A percentile compares a stretch with the other conserved stretches of the same genome.
These are phyloP conservation scores for Microtus pennsylvanicus DNA, from an alignment of 2,113 vertebrate genomes.

Conservation along the genomic window DNA sequence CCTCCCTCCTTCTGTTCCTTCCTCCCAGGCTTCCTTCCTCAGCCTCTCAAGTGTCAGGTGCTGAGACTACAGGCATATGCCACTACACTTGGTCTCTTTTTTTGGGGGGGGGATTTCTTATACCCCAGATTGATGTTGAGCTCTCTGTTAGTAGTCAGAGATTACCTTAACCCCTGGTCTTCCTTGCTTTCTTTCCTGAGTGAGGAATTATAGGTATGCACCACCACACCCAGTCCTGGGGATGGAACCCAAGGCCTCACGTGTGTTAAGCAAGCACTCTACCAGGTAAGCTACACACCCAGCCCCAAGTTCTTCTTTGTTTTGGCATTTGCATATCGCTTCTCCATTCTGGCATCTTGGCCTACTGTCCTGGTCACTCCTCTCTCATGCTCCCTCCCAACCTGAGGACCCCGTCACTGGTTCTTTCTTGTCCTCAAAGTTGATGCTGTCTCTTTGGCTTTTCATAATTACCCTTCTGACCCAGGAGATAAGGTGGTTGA, in stretches of 20 bases:
- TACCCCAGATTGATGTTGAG: no score
- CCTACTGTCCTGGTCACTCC: fast-evolving
- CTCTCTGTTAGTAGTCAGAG: not conserved
- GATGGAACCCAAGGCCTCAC: not conserved
- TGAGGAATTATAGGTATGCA: not conserved
- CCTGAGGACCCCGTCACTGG: not conserved
- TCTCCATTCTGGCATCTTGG: not conserved
- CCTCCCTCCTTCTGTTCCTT: no score
- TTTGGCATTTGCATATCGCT: not conserved
- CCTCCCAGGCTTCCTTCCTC: not conserved
- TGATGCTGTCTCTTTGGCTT: no score
- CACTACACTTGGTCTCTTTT: not conserved
- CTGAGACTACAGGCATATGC: not conserved
- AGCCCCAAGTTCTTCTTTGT: not conserved
- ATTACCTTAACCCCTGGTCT: not conserved
- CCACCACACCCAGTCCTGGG: not conserved
- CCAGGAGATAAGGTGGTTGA: not conserved
- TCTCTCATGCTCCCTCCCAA: not conserved
- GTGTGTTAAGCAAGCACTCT: not conserved
- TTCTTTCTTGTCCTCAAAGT: not conserved
- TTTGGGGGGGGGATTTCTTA: no score
- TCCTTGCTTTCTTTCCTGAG: not conserved
- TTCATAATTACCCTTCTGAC: not conserved
- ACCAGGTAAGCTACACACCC: not conserved
- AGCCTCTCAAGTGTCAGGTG: not conserved